phyloP scores from a whole-genome alignment of 2,888 invertebrate genomes.

The Pseudoips prasinana region DNA sequence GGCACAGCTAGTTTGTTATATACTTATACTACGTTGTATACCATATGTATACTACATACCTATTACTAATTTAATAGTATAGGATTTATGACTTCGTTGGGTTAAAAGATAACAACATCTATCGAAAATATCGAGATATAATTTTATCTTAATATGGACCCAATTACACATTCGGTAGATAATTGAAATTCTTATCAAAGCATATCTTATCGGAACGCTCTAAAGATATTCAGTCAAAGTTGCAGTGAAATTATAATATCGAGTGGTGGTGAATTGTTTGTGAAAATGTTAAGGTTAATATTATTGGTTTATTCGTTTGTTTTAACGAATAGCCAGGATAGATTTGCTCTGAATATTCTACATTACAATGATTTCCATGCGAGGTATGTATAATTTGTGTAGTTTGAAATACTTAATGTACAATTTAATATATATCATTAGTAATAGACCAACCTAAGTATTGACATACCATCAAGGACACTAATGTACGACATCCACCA shows the following conservation, averaged over 20 bases:
- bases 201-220: slow-evolving; percentile 3
- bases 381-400: slow-evolving; percentile 58
- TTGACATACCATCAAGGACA: no score
- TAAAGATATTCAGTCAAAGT: slow-evolving; percentile 3
- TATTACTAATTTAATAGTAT: no score
- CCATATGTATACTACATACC: no score
- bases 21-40: no score
- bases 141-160: slow-evolving; percentile 1
- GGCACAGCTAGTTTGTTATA: no score
- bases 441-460: no score
- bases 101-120: no score
- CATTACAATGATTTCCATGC: slow-evolving; percentile 75
- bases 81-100: no score
- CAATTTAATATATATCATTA: no score
- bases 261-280: background rate
- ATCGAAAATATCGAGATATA: no score
- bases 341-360: slow-evolving; percentile 59
- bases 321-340: slow-evolving; percentile 32
- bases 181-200: slow-evolving; percentile 1
- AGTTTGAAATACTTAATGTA: no score
- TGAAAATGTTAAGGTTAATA: slow-evolving; percentile 26
- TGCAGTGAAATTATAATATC: background rate
- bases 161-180: background rate
- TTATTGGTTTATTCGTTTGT: slow-evolving; percentile 26
- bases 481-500: no score